Percentiles rank a stretch among this genome's conserved stretches.
Conservation (phyloP, 2,113 vertebrate species). For the Grammomys surdaster region DNA sequence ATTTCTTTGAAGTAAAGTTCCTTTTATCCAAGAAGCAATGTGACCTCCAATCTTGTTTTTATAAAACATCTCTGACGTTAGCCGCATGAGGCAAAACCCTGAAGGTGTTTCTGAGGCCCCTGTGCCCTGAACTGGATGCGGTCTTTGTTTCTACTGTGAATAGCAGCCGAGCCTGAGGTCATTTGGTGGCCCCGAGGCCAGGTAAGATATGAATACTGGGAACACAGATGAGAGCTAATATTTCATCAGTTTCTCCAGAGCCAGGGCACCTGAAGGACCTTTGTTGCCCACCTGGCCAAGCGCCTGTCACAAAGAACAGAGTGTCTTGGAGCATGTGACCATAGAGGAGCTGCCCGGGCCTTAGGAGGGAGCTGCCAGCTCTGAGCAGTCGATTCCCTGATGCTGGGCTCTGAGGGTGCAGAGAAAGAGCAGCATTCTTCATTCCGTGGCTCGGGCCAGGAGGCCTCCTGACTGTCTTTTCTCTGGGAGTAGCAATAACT, state of each 20-base stretch:
- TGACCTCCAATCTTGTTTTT: conserved; percentile 82
- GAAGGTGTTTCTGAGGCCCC: conserved; percentile 66
- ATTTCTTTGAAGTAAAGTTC: conserved; percentile 82
- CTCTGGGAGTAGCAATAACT: conserved; percentile 74
- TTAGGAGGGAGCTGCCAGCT: conserved; percentile 72
- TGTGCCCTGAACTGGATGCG: conserved; percentile 34
- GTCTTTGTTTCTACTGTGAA: conserved; percentile 27
- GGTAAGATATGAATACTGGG: conserved; percentile 11
- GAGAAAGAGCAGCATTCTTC: conserved; percentile 82
- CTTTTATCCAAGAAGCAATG: conserved; percentile 76
- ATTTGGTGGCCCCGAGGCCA: not conserved
- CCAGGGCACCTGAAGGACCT: conserved; percentile 70
- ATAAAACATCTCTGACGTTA: conserved; percentile 81
- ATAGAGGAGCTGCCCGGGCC: conserved; percentile 70
- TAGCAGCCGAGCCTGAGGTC: conserved; percentile 13
- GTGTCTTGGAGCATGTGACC: conserved; percentile 76
- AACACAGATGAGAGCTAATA: not conserved
- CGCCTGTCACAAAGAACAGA: conserved; percentile 80
- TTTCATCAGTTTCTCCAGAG: conserved; percentile 44
- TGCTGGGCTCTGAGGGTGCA: conserved; percentile 67
- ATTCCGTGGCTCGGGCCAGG: conserved; percentile 55
- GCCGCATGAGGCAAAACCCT: conserved; percentile 58
- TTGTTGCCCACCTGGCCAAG: conserved; percentile 62
- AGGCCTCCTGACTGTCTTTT: conserved; percentile 73
- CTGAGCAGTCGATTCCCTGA: conserved; percentile 77